Evolutionary conservation across 2,113 vertebrate genomes (phyloP).

Genomic region (Leptobrachium leishanense): DNA sequence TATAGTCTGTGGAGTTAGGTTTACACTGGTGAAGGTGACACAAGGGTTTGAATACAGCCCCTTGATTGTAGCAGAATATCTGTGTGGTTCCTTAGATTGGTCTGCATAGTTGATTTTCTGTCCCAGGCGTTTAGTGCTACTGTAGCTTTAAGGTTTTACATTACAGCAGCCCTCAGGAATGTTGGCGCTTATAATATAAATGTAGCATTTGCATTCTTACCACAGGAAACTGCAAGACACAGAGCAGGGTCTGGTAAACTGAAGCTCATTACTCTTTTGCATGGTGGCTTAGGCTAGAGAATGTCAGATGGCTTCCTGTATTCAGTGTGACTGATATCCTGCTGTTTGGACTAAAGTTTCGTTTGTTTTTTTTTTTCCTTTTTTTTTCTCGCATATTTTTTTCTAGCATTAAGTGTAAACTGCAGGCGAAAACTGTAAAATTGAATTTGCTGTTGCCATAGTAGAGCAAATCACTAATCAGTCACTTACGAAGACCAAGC

Average conservation of each 20-base stretch:
- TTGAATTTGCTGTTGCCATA: no score
- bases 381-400: neutral
- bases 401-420: no score
- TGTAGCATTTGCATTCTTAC: constrained; percentile 15
- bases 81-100: no score
- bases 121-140: no score
- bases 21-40: no score
- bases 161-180: neutral
- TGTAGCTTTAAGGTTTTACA: constrained; percentile 3
- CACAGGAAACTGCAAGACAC: constrained; percentile 15
- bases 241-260: neutral
- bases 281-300: neutral
- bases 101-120: no score
- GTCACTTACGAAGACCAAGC: no score
- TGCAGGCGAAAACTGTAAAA: no score
- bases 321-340: neutral
- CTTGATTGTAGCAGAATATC: no score
- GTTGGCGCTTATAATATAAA: constrained; percentile 4
- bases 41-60: no score
- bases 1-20: no score
- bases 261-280: neutral
- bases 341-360: neutral
- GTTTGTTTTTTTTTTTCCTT: neutral
- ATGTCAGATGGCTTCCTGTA: constrained; percentile 5
- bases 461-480: no score